Base-by-base conservation (phyloP, 2,797 vertebrate species). In the Lateolabrax maculatus region DNA sequence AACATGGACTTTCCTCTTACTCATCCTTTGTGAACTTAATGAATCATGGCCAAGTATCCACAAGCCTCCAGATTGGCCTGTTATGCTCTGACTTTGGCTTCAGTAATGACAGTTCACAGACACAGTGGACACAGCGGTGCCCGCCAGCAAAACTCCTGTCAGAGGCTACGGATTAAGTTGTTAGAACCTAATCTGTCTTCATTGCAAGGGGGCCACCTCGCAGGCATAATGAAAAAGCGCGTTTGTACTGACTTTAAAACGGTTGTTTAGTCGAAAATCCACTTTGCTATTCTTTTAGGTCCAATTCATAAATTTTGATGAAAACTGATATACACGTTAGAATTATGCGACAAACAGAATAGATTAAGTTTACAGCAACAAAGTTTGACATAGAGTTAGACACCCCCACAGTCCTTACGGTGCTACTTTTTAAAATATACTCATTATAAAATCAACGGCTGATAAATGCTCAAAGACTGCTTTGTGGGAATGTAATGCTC, bases 151-250 rank as follows among this genome's bases (percentile, higher is more conserved):
- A 84, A 69, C 65, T 63, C 65, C 46, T 77, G 67, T 85, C 71
- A 81, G 52, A 85, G 78, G 66, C 85, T 76, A 21, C 13, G 70
- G 91, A 92, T 93, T 90, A 91, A 82, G 52, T 65, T 80, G 72
- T 86, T 85, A 83, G 77, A 87, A 70, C 52, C 56, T 90, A 87
- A 92, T 91, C 85, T 74, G 69, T 83, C 83, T 82, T 79, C 62
- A 75, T 52, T 81, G 29, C 53, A 27, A 66, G 49, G n/a, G 49
- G 67, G 51, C 77, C 43, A 57, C 63, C 67, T 66, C 55, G 34
- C 27, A 39, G 70, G 36, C 60, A 46, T 58, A 56, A 65, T 80
- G 44, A 76, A 67, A 62, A 36, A 29, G 31, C 3, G 19, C 9
- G 2, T 19, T 51, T 48, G n/a, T 41, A 18, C 67, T 63, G 57